Base-by-base conservation (phyloP, 1,140 invertebrate genomes). In the Drosophila ercepeae region DNA sequence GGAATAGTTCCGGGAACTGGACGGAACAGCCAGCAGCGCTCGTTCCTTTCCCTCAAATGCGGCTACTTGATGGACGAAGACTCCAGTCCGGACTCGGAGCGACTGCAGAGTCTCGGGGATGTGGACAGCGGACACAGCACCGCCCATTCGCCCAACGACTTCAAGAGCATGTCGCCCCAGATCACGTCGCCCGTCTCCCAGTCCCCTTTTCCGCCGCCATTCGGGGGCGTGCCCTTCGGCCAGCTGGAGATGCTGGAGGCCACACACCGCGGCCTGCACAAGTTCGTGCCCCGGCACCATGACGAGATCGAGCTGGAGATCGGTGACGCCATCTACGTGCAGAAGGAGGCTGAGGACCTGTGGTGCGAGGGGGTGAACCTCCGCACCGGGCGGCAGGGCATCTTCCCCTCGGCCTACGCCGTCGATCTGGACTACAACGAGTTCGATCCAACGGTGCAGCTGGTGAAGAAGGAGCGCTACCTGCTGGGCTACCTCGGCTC, bases 331-430 rank as follows among this genome's bases (percentile, higher is more conserved):
- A 95, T 99, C 73, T 99, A 99, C 89, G 97, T 99, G 64, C 96
- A 98, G 82, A 97, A 97, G 90, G 97, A 99, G 91, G 97, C 96
- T 9, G 98, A 99, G 75, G 98, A 99, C 92, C 93, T 99, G 44
- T 99, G 98, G 98, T 98, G 97, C 92, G 97, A 99, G 95, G 98
- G 95, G 94, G 97, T 99, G 0, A 99, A 99, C 93, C 92, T 99
- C 45, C 93, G 98, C 71, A 98, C 97, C 0, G 97, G 97, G 18
- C 93, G 96, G 54, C 95, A 97, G 92, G 98, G 98, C 8, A 98
- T 99, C 49, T 99, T 99, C 91, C 98, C 98, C 1, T 97, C 97
- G 45, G 98, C 98, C 11, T 99, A 99, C 90, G 97, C 97, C 4
- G 98, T 98, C 2, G 98, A 99, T 89, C 95, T 99, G 91, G 97